Evolutionary conservation across 2,797 vertebrate genomes (phyloP), one percentile per base, ranked within the genome.

Genomic region (Pyrocephalus nanus): DNA sequence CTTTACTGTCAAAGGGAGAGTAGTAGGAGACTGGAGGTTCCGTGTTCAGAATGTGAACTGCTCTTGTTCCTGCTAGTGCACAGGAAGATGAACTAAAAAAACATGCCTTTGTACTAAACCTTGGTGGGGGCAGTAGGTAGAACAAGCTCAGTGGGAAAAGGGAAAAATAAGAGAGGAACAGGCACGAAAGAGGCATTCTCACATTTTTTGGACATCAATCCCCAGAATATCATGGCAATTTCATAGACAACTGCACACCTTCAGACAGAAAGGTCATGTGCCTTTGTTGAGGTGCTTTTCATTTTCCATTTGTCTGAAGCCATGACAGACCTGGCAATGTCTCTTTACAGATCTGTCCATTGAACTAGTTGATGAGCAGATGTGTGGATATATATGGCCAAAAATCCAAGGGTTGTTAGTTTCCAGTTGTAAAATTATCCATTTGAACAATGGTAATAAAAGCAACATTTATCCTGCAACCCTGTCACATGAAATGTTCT

Each of bases 401-500:
- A 71, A 78, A 71, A 6, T 43, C 17, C 15, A 64, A 32, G 10
- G 4, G 1, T 11, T 79, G 34, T 88, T 54, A 40, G 43, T 40
- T 18, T 64, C 30, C 40, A 23, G 6, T 4, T 36, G 6, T 12
- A 69, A 61, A 54, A 19, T 16, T 38, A 2, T 38, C 32, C 8
- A 2, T 48, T n/a, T 81, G 29, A 74, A 36, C 19, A 18, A 19
- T 19, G 42, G 12, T 40, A 20, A 17, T 40, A 42, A 70, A 38
- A 61, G 2, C 0, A 1, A 42, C 23, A 10, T 53, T 67, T 5
- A 5, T 76, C 11, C 12, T 38, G 15, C 14, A 82, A 22, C 12
- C 25, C 0, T 0, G 10, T 11, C 0, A 0, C 8, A 6, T 53
- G 34, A 73, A 73, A n/a, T 15, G 4, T 1, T 50, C 64, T 20